Base-by-base conservation (phyloP, 2,888 invertebrate genomes). In the Drosophila austrosaltans region DNA sequence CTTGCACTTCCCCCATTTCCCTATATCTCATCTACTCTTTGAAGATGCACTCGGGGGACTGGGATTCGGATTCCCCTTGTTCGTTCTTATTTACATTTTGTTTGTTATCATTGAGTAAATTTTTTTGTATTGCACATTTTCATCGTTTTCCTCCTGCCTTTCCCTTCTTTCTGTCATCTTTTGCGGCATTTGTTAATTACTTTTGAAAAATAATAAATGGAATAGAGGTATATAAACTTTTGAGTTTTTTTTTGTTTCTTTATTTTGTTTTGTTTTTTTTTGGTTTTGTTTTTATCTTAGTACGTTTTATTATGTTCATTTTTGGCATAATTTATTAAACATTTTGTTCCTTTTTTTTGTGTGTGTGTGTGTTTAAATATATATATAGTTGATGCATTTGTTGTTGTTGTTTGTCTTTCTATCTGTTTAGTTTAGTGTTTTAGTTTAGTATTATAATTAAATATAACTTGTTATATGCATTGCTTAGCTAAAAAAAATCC, bases 401-500 rank as follows among this genome's bases (percentile, higher is more conserved):
- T 53, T 72, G 72, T 72, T 64, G 60, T 72, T 39, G 53, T 28
- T 44, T 39, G 6, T 53, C 48, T 44, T 64, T 16, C 32, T 58
- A 54, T 53, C 6, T 44, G 22, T 48, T 22, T 7, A 2, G 16
- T 48, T 48, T 48, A 40, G 40, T 44, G 68, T 69, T 76, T 80
- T 66, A 62, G 65, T 81, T 78, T 32, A 73, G 44, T 71, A 54
- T 81, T 83, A 83, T 71, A 75, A 79, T 82, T 83, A 73, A 73
- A 76, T 83, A 73, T 84, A 87, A 83, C 87, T 82, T 69, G 77
- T 81, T 78, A 74, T 48, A 84, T 75, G 82, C 80, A 84, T 84
- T 87, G 77, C 82, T 84, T 87, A 87, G 87, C 80, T 87, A 87
- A 83, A 83, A 83, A 83, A 83, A 83, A 83, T 82, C 77, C 69